Evolutionary conservation across 1,140 invertebrate genomes (phyloP).

Genomic region (Arion vulgaris): DNA sequence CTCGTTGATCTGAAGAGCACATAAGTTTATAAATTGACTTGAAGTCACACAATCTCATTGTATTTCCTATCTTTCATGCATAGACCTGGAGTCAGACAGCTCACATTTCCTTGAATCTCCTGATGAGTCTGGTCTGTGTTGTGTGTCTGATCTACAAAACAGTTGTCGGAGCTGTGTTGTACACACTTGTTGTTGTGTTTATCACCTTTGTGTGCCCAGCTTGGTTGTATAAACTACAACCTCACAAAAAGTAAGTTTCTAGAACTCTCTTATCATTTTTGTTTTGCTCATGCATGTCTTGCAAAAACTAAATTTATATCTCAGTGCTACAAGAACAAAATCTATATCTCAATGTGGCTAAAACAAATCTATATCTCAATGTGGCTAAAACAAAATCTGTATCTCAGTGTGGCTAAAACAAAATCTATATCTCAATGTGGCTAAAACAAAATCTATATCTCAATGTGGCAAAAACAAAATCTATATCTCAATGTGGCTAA

Average conservation of each 20-base stretch:
- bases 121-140: conserved; percentile 48
- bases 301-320: background rate
- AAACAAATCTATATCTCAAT: conserved; percentile 10
- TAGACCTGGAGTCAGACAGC: background rate
- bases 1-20: no score
- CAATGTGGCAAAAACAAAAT: no score
- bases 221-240: conserved; percentile 86
- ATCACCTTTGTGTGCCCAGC: conserved; percentile 80
- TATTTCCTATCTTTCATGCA: background rate
- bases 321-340: no score
- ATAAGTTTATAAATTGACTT: no score
- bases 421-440: no score
- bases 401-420: no score
- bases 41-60: no score
- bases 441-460: no score
- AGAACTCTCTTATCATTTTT: conserved; percentile 17
- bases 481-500: no score
- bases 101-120: conserved; percentile 54
- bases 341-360: background rate
- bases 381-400: background rate
- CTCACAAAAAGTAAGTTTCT: conserved; percentile 81
- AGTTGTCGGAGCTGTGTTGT: conserved; percentile 73
- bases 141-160: conserved; percentile 72
- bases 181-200: conserved; percentile 73
- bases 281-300: background rate